Base-by-base conservation (phyloP, 2,113 vertebrate species). In the Myanophis thanlyinensis region DNA sequence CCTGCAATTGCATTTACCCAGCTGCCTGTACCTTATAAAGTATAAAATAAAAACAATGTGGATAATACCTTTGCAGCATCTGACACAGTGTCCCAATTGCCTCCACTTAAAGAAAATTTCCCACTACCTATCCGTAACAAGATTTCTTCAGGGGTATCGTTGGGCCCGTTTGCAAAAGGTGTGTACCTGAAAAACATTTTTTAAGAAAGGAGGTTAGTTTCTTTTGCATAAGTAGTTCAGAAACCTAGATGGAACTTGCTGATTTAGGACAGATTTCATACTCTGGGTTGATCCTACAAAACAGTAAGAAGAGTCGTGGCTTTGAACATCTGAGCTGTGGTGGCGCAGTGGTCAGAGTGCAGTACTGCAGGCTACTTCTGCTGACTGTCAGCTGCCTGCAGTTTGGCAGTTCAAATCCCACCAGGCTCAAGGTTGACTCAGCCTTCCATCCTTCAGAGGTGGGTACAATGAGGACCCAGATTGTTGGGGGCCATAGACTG, bases 81-180 rank as follows among this genome's bases (percentile, higher is more conserved):
- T 91, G 99, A 99, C 95, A 99, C 98, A 30, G 98, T 98, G 94
- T 99, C 99, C 99, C 99, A 99, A 98, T 99, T 99, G 92, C 99
- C 99, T 95, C 99, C 99, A 51, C 97, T 99, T 93, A 99, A 96
- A 48, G 98, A 99, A 96, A 99, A 99, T 93, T 99, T 99, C 85
- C 99, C 99, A 93, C 98, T 99, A 93, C 99, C 99, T 97, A 99
- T 99, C 91, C 98, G 98, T 52, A 99, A 97, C 35, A 99, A 97
- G 95, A 99, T 99, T 97, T 99, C 99, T 96, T 99, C 99, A 49
- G 99, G 99, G 89, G 99, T 99, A 97, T 99, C 99, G 67, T 99
- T 99, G 93, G 99, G 99, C 59, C 99, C 99, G 90, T 99, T 99
- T 93, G 99, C 98, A 94, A 99, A 99, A 11, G 99, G 99, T 48